These are phyloP conservation scores for Scophthalmus maximus DNA, from an alignment of 2,113 vertebrate genomes.

Conservation along the genomic window DNA sequence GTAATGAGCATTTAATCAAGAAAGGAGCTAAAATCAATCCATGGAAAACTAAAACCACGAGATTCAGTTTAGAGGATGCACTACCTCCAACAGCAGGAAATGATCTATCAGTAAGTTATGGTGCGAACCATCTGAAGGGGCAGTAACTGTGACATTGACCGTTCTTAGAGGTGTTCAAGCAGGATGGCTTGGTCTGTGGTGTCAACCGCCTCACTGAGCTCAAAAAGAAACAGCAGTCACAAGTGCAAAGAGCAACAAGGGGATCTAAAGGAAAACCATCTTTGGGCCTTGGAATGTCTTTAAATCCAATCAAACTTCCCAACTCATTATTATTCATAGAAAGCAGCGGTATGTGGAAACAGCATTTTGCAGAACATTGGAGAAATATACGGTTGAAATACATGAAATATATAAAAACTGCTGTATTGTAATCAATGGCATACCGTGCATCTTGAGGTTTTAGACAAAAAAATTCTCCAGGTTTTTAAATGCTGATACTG, in stretches of 20 bases:
- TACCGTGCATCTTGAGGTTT: conserved; percentile 5
- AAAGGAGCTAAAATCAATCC: conserved; percentile 11
- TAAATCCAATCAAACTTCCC: conserved; percentile 33
- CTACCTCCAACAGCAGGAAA: conserved; percentile 16
- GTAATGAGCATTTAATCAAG: conserved; percentile 20
- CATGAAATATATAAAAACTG: conserved; percentile 9
- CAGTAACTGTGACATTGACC: conserved; percentile 55
- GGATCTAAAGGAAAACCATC: conserved; percentile 6
- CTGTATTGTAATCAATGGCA: conserved; percentile 21
- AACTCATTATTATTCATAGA: background rate
- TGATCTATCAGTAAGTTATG: conserved; percentile 37
- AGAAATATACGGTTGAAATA: conserved; percentile 1
- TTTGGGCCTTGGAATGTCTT: background rate
- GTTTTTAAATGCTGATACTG: conserved; percentile 35
- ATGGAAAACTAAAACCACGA: conserved; percentile 16
- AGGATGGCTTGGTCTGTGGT: conserved; percentile 43
- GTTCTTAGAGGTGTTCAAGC: conserved; percentile 57
- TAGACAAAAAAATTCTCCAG: conserved; percentile 16
- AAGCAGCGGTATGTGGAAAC: background rate
- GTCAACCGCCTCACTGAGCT: conserved; percentile 53
- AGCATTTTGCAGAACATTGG: background rate
- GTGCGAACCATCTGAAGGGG: conserved; percentile 44
- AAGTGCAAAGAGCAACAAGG: background rate
- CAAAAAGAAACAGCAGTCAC: conserved; percentile 37
- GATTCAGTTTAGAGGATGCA: conserved; percentile 12